Evolutionary conservation across 2,888 invertebrate species (phyloP).

Genomic region (Latrodectus elegans): DNA sequence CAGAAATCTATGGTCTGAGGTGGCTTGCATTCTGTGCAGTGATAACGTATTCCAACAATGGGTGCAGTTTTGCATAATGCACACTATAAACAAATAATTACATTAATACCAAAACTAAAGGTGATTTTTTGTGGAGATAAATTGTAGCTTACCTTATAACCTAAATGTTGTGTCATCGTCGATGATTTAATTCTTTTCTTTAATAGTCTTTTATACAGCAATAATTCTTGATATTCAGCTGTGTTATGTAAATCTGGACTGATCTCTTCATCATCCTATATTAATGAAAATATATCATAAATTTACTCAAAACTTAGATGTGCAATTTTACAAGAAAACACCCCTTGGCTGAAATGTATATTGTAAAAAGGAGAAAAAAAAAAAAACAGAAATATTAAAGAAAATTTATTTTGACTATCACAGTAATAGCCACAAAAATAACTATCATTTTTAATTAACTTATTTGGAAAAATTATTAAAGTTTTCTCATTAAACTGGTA

Average conservation of each 20-base stretch:
- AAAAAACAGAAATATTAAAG: neutral
- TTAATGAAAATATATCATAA: neutral
- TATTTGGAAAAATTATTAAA: no score
- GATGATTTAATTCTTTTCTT: conserved; percentile 65
- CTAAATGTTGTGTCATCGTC: conserved; percentile 72
- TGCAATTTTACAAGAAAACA: neutral
- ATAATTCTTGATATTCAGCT: conserved; percentile 74
- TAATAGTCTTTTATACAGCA: conserved; percentile 73
- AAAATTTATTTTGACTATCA: no score
- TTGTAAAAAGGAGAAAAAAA: neutral
- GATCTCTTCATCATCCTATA: conserved; percentile 73
- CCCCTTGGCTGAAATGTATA: neutral
- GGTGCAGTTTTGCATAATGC: conserved; percentile 81
- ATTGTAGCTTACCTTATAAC: conserved; percentile 73
- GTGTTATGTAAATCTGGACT: conserved; percentile 73
- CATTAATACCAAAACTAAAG: neutral
- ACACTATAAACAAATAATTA: conserved; percentile 77
- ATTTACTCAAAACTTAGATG: neutral
- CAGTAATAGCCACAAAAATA: no score
- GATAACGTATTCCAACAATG: conserved; percentile 82
- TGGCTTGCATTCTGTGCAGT: conserved; percentile 80
- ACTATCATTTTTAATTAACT: no score
- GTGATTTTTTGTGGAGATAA: neutral
- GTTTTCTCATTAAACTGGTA: no score
- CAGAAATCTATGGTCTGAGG: conserved; percentile 79